Base-by-base conservation (phyloP, 2,888 invertebrate species). In the Heteropelma amictum region DNA sequence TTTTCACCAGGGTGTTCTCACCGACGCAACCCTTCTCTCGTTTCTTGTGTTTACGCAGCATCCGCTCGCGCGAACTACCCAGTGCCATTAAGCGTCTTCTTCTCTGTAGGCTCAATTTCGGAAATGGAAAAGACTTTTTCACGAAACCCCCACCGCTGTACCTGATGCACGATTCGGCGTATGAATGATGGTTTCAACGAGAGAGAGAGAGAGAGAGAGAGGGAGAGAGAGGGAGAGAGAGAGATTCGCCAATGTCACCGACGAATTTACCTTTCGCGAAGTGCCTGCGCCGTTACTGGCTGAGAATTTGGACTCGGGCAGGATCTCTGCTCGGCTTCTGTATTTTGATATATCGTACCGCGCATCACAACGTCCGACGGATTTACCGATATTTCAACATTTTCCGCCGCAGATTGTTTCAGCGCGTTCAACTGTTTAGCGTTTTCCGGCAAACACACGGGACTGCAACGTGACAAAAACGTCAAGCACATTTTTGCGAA, bases 71-170 rank as follows among this genome's bases (percentile, higher is more conserved):
- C 54, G 89, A 85, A 78, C 85, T 88, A 21, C 89, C 90, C 82
- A 91, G 81, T 26, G 90, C 89, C 81, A 91, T 85, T 67, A 91
- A 83, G 69, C 91, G 88, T 82, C 91, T 90, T 78, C 91, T 88
- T 80, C 90, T 89, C 79, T 91, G 90, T 49, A 90, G 83, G 79
- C 90, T 90, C 80, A 91, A 87, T 81, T 92, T 91, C 26, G 91
- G 91, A 77, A 91, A 92, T 49, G 92, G 91, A 64, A 91, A 90
- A 78, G 91, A 91, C 84, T 92, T 92, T 82, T 92, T 92, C 49
- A 91, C 92, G 83, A 91, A 92, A 71, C 92, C 92, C 63, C 91
- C 90, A 45, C 91, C 91, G 54, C 90, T 89, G 81, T 90, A 91
- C 79, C 88, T 88, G 68, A 26, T 63, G 79, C 53, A 70, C 68